Percentiles rank a stretch among this genome's conserved stretches.
phyloP scores from a whole-genome alignment of 2,797 vertebrate species.

The Gadopsis marmoratus region DNA sequence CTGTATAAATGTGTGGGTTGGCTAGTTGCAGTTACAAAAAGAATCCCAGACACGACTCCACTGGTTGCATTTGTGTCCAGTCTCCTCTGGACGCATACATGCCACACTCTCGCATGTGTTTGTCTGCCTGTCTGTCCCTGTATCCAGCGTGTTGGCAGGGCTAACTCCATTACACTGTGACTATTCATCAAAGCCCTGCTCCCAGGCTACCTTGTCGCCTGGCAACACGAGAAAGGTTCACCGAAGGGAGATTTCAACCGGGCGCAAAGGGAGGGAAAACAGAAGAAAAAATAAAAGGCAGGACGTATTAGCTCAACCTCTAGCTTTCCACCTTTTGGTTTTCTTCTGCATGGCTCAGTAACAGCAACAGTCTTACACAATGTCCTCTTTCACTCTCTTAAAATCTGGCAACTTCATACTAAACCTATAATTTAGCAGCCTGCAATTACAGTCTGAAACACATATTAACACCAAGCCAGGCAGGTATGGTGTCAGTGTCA shows the following conservation, averaged over 20 bases:
- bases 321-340: background rate
- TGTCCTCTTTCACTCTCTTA: background rate
- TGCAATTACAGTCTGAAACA: constrained; percentile 2
- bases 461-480: background rate
- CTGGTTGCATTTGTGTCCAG: constrained; percentile 16
- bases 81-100: constrained; percentile 9
- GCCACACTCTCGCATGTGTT: constrained; percentile 29
- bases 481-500: constrained; percentile 15
- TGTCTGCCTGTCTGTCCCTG: constrained; percentile 51
- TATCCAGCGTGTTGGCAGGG: constrained; percentile 49
- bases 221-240: constrained; percentile 81
- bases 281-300: constrained; percentile 54
- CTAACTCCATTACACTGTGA: constrained; percentile 70
- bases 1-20: background rate
- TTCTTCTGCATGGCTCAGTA: background rate
- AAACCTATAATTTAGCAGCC: constrained; percentile 13
- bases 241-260: constrained; percentile 67
- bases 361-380: background rate
- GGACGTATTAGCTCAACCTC: constrained; percentile 33
- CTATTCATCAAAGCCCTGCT: constrained; percentile 83
- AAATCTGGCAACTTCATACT: background rate
- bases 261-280: constrained; percentile 57
- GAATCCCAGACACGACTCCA: background rate
- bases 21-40: background rate
- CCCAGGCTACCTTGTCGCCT: constrained; percentile 85